phyloP scores from a whole-genome alignment of 2,113 vertebrate genomes.

The Oxygymnocypris stewartii region DNA sequence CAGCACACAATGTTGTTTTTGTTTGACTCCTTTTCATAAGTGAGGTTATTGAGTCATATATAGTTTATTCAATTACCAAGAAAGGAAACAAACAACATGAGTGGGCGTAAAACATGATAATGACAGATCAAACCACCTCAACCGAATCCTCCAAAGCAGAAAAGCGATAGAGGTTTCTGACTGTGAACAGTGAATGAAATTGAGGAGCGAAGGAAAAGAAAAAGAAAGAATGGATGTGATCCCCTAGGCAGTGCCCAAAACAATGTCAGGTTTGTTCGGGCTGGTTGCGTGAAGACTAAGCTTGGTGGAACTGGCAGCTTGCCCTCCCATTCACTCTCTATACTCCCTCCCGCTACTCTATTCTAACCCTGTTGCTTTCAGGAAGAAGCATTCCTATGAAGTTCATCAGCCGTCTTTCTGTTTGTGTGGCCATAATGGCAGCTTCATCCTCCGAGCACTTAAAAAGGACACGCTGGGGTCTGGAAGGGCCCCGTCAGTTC shows the following conservation, averaged over 20 bases:
- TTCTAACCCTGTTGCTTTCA: conserved; percentile 64
- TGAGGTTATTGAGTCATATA: conserved; percentile 8
- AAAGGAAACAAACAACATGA: conserved; percentile 37
- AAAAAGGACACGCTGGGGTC: conserved; percentile 65
- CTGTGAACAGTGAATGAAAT: conserved; percentile 40
- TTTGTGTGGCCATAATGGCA: conserved; percentile 71
- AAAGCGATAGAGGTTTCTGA: conserved; percentile 25
- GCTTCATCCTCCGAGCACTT: conserved; percentile 74
- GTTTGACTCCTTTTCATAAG: conserved; percentile 1
- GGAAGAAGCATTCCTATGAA: conserved; percentile 76
- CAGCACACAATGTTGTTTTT: background rate
- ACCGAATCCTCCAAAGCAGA: conserved; percentile 16
- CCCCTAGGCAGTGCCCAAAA: conserved; percentile 65
- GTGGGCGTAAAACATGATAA: conserved; percentile 37
- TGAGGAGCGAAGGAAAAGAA: conserved; percentile 58
- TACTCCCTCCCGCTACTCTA: conserved; percentile 38
- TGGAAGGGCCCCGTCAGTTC: conserved; percentile 35
- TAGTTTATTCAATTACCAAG: conserved; percentile 9
- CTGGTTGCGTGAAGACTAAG: conserved; percentile 67
- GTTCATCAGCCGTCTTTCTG: conserved; percentile 80
- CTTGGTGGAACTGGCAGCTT: conserved; percentile 73
- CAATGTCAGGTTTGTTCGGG: conserved; percentile 75
- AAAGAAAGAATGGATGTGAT: conserved; percentile 60
- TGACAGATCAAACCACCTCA: conserved; percentile 35
- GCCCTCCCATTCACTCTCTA: conserved; percentile 68